Evolutionary conservation across 2,113 vertebrate genomes (phyloP), one percentile per base, ranked within the genome.

Genomic region (Agapornis roseicollis): DNA sequence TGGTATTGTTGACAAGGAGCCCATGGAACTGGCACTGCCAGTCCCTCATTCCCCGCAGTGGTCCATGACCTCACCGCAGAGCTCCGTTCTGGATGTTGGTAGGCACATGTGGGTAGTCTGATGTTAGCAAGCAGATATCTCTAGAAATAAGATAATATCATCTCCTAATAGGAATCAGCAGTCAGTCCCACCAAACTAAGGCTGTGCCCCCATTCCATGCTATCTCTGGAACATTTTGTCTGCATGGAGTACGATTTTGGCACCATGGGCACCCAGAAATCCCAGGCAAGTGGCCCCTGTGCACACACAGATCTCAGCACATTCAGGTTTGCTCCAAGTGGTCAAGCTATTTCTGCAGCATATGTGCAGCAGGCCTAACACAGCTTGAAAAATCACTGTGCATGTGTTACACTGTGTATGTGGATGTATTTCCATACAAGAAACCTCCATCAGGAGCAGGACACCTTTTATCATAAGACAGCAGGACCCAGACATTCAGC

Each of bases 1-100:
- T 96, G 95, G 93, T 91, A 92, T 92, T 96, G 92, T 89, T 96
- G 93, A 94, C 92, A 95, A 92, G 70, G 90, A 95, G 94, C 92
- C 94, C 37, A 55, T 78, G 88, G 88, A 93, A 87, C 83, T 72
- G 92, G 93, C 93, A 80, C 77, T 79, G 85, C 85, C 90, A 79
- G 93, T 6, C 73, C 95, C 17, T 69, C 17, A 18, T 85, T 87
- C 93, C 96, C 92, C 0, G 33, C 7, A 11, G 92, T 88, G 93
- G 23, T 93, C 93, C 65, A 37, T 56, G 92, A 90, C 94, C 92
- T 94, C 94, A 93, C 85, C 7, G 0, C 70, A 13, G 77, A 95
- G 76, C 92, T 90, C 27, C 12, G 49, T 35, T 84, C 52, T 17
- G 80, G 96, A 94, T 95, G 92, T 68, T 91, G 93, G 88, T 79